Evolutionary conservation across 2,113 vertebrate species (phyloP).

Genomic region (Phasianus colchicus): DNA sequence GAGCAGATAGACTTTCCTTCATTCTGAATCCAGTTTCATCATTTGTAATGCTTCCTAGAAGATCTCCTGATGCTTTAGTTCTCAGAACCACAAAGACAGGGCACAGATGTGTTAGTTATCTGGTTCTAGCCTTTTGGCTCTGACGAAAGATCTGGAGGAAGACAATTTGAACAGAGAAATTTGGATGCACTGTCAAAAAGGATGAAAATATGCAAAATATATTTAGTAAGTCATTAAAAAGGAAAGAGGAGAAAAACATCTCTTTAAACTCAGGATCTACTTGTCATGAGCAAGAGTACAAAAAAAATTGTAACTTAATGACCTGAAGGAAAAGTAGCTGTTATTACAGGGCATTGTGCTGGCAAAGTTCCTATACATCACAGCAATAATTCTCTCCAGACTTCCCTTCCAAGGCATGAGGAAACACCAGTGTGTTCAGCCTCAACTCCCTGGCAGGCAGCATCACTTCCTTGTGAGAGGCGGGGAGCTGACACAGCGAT

Average conservation of each 20-base stretch:
- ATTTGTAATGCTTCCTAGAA: background rate
- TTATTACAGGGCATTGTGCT: constrained; percentile 14
- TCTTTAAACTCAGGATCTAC: background rate
- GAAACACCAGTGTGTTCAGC: constrained; percentile 22
- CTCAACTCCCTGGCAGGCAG: constrained; percentile 12
- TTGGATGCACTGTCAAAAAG: background rate
- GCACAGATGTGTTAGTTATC: background rate
- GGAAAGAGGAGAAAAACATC: background rate
- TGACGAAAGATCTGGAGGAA: background rate
- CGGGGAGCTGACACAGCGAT: constrained; percentile 8
- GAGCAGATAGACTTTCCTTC: background rate
- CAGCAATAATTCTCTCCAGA: constrained; percentile 23
- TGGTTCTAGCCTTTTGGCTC: background rate
- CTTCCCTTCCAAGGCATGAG: constrained; percentile 39
- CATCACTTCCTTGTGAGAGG: constrained; percentile 42
- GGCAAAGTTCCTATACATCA: constrained; percentile 1
- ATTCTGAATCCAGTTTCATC: background rate
- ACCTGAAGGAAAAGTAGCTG: constrained; percentile 14
- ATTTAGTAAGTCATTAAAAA: background rate
- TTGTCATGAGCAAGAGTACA: background rate
- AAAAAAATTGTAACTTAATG: constrained; percentile 17
- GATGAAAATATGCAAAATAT: background rate
- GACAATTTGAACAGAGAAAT: background rate
- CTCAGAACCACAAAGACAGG: background rate
- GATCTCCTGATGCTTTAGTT: background rate